Evolutionary conservation across 1,140 invertebrate species (phyloP), one percentile per base, ranked within the genome.

Genomic region (Lethocerus indicus): DNA sequence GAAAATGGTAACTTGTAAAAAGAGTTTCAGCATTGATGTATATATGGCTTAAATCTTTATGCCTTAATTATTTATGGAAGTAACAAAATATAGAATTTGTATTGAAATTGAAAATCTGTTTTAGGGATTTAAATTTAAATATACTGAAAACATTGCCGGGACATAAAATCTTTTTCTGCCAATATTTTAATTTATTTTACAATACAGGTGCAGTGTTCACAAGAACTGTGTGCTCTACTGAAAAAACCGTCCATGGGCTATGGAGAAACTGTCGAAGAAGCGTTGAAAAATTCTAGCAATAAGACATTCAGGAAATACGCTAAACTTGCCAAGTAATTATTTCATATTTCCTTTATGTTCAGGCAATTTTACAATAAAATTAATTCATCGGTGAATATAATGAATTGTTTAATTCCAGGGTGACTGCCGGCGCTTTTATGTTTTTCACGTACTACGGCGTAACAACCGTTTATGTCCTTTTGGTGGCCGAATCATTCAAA

Each of bases 241-340:
- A 77, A 77, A 64, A 73, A 75, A 20, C 75, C 81, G 0, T 70
- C 71, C 1, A 62, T 89, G 54, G 78, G 77, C 37, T 90, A 86
- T 58, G 73, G 84, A 1, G 79, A 87, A 57, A 87, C 85, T 0
- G 81, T 81, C 0, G 77, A 81, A 57, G 73, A 76, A 16, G 81
- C 84, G 2, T 84, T 89, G 56, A 70, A 74, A 39, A 72, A 74
- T 40, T 50, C 52, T 26, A 52, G 52, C 9, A 27, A 47, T 18
- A 40, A 37, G 18, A 36, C 50, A 32, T 50, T 54, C 26, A 46
- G 41, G 3, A 51, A 52, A 48, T 56, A 51, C 29, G 46, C 52
- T 24, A 37, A 40, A 21, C 18, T 46, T 24, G 42, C 47, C 12
- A 54, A 25, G 55, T 56, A 48, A n/a, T 26, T 41, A 5, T n/a